Percentiles rank a stretch among this genome's conserved stretches.
Evolutionary conservation across 2,888 invertebrate species (phyloP).

Genomic region (Gnatocerus cornutus): DNA sequence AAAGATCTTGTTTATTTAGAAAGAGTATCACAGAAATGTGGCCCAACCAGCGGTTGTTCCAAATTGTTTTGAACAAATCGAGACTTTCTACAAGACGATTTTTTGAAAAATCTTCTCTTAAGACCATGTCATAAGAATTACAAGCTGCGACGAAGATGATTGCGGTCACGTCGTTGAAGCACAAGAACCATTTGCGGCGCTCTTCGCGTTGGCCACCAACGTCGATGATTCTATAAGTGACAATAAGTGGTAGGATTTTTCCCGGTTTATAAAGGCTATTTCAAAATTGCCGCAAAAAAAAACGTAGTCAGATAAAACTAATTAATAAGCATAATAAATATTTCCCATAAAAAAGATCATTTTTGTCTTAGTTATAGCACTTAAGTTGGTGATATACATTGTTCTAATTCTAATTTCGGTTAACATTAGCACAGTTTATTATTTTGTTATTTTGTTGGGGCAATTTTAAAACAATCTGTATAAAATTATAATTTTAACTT

Average conservation of each 20-base stretch:
- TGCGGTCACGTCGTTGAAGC: slow-evolving; percentile 99
- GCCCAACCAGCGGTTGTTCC: slow-evolving; percentile 98
- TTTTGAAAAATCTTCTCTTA: slow-evolving; percentile 97
- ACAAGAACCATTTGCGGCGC: slow-evolving; percentile 99
- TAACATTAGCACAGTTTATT: too few species aligned
- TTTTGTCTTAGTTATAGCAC: too few species aligned
- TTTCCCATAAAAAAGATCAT: too few species aligned
- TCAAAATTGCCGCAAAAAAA: too few species aligned
- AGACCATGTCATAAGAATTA: slow-evolving; percentile 98
- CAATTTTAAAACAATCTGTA: not conserved
- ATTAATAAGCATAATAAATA: too few species aligned
- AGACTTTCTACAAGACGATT: slow-evolving; percentile 96
- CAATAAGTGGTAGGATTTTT: too few species aligned
- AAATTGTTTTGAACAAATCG: slow-evolving; percentile 98
- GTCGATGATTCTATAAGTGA: slow-evolving; percentile 91
- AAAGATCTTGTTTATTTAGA: slow-evolving; percentile 98
- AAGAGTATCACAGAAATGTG: slow-evolving; percentile 99
- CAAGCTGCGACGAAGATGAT: slow-evolving; percentile 99
- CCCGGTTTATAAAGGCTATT: too few species aligned
- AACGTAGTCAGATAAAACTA: too few species aligned
- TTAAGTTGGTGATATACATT: too few species aligned
- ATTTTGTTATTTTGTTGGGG: too few species aligned
- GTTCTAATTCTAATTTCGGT: too few species aligned
- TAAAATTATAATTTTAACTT: slow-evolving; percentile 15
- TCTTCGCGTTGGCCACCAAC: slow-evolving; percentile 99